Evolutionary conservation across 2,888 invertebrate species (phyloP).

Genomic region (Anticlea derivata): DNA sequence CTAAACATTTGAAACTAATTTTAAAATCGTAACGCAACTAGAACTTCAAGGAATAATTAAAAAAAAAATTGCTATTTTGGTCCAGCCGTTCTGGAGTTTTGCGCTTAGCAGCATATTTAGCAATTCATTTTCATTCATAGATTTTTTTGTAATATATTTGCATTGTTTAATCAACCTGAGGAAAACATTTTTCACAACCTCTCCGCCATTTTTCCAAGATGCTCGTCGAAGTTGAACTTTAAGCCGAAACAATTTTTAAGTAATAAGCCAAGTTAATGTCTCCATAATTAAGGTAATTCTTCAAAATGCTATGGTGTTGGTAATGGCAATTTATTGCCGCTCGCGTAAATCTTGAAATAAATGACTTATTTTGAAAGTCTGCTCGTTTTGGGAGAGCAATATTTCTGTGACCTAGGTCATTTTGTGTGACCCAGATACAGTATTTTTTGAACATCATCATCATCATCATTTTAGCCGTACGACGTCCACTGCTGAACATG

Average conservation of each 20-base stretch:
- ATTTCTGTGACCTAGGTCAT: conserved; percentile 3
- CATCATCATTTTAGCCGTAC: too few species aligned
- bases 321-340: neutral
- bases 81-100: too few species aligned
- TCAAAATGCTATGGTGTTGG: conserved; percentile 6
- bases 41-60: too few species aligned
- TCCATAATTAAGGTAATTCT: conserved; percentile 14
- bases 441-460: neutral
- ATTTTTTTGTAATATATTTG: too few species aligned
- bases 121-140: too few species aligned
- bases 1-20: too few species aligned
- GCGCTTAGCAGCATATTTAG: too few species aligned
- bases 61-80: too few species aligned
- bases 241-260: conserved; percentile 7
- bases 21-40: too few species aligned
- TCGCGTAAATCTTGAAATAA: conserved; percentile 1
- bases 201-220: neutral
- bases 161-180: too few species aligned
- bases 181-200: neutral
- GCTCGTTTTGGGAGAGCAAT: neutral
- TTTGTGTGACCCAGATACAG: neutral
- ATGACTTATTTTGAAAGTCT: conserved; percentile 3
- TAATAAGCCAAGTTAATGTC: conserved; percentile 12
- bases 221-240: conserved; percentile 2
- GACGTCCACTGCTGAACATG: too few species aligned